phyloP scores from a whole-genome alignment of 23 tunicate genomes.

The Styela plicata region DNA sequence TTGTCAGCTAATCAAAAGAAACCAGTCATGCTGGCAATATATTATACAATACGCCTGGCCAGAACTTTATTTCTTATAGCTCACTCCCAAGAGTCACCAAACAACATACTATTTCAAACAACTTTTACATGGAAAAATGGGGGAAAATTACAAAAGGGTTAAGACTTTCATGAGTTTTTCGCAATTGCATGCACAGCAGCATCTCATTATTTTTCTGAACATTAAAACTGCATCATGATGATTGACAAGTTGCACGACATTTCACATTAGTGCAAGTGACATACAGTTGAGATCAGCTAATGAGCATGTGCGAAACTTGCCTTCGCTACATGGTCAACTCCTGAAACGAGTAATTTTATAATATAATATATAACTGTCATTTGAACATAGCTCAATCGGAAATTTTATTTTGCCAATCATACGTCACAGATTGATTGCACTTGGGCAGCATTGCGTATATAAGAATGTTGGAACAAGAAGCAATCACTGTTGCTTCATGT shows the following conservation, averaged over 20 bases:
- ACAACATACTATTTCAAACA: background rate
- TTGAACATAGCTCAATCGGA: too few relatives aligned
- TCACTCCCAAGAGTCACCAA: background rate
- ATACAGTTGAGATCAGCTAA: background rate
- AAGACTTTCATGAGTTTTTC: background rate
- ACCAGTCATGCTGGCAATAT: too few relatives aligned
- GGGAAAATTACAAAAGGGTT: background rate
- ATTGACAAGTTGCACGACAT: background rate
- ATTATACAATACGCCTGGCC: background rate
- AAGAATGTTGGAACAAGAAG: too few relatives aligned
- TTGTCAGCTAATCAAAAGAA: too few relatives aligned
- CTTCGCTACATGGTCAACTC: constrained; percentile 74
- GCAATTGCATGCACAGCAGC: background rate
- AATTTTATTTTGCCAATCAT: too few relatives aligned
- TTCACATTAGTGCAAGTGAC: background rate
- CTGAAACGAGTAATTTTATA: constrained; percentile 18
- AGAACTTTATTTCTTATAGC: background rate
- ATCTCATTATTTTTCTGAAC: background rate
- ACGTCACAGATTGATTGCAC: too few relatives aligned
- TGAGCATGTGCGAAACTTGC: constrained; percentile 5
- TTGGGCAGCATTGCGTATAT: too few relatives aligned
- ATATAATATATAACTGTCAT: too few relatives aligned
- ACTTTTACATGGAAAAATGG: background rate
- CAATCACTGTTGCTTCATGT: too few relatives aligned
- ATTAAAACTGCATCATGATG: background rate